Evolutionary conservation across 2,888 invertebrate genomes (phyloP).

Genomic region (Acrobasis suavella): DNA sequence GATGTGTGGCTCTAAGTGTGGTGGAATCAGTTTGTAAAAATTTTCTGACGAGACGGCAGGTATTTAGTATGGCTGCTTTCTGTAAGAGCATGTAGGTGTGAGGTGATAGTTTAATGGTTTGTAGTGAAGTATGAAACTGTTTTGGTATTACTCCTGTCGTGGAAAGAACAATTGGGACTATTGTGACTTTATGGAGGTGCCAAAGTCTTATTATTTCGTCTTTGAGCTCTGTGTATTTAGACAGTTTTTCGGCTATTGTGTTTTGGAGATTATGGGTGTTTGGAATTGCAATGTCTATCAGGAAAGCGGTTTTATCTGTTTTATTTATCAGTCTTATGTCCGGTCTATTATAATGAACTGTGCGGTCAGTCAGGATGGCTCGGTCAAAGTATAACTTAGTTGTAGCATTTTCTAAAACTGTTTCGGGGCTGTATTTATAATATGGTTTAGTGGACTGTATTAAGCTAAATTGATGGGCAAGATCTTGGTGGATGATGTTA

Average conservation of each 20-base stretch:
- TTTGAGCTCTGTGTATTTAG: constrained; percentile 23
- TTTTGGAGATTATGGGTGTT: constrained; percentile 29
- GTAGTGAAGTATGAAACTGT: no score
- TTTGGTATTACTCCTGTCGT: not conserved
- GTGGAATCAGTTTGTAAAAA: no score
- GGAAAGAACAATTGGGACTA: not conserved
- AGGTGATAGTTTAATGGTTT: no score
- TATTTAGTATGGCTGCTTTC: no score
- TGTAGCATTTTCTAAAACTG: constrained; percentile 15
- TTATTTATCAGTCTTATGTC: constrained; percentile 28
- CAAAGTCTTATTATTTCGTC: not conserved
- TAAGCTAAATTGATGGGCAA: not conserved
- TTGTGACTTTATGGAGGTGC: not conserved
- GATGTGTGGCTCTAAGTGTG: no score
- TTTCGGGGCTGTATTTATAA: constrained; percentile 27
- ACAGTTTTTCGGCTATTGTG: constrained; percentile 30
- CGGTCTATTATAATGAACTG: constrained; percentile 25
- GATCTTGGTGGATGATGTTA: constrained; percentile 7
- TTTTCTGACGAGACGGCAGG: no score
- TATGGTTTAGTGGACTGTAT: constrained; percentile 6
- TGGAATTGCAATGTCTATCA: constrained; percentile 29
- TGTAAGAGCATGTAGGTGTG: no score
- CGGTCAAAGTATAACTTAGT: constrained; percentile 23
- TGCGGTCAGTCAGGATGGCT: not conserved
- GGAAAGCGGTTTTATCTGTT: constrained; percentile 21